A percentile compares a stretch with the other conserved stretches of the same genome.
These are phyloP conservation scores for Chaetodon trifascialis DNA, from an alignment of 2,113 vertebrate genomes.

Conservation along the genomic window DNA sequence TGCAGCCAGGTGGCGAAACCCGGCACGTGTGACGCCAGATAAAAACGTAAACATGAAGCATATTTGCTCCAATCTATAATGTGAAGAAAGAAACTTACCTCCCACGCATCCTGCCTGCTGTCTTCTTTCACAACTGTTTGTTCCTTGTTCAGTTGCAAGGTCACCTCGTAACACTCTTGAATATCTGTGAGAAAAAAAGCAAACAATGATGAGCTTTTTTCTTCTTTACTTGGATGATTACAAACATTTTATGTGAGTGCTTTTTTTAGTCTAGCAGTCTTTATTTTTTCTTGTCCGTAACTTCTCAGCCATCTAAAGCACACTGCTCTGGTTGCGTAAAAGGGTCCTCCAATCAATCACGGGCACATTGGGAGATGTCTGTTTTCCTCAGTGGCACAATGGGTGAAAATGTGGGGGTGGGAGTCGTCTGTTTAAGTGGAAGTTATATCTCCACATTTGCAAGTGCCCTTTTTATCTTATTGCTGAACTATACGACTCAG, in stretches of 20 bases:
- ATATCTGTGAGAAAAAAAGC: conserved; percentile 80
- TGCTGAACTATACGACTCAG: conserved; percentile 59
- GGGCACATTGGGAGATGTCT: conserved; percentile 25
- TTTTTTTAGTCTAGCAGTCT: conserved; percentile 10
- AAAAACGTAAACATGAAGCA: conserved; percentile 52
- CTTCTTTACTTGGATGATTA: conserved; percentile 33
- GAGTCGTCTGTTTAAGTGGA: conserved; percentile 56
- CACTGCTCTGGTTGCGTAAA: conserved; percentile 10
- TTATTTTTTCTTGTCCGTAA: conserved; percentile 3
- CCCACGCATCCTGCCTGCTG: conserved; percentile 65
- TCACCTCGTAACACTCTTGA: conserved; percentile 88
- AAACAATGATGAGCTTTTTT: conserved; percentile 39
- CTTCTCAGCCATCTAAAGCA: not conserved
- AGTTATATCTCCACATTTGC: conserved; percentile 48
- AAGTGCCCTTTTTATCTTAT: conserved; percentile 31
- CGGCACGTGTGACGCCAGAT: conserved; percentile 7
- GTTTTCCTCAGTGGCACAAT: conserved; percentile 29
- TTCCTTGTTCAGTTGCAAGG: conserved; percentile 81
- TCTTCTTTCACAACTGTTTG: conserved; percentile 76
- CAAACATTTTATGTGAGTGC: conserved; percentile 2
- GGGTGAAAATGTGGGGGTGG: conserved; percentile 58
- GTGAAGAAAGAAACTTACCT: conserved; percentile 77
- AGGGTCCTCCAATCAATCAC: conserved; percentile 30
- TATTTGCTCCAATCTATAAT: conserved; percentile 50
- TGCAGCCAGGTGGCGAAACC: conserved; percentile 9